phyloP scores from a whole-genome alignment of 1,140 invertebrate species.

The Drosophila insularis region DNA sequence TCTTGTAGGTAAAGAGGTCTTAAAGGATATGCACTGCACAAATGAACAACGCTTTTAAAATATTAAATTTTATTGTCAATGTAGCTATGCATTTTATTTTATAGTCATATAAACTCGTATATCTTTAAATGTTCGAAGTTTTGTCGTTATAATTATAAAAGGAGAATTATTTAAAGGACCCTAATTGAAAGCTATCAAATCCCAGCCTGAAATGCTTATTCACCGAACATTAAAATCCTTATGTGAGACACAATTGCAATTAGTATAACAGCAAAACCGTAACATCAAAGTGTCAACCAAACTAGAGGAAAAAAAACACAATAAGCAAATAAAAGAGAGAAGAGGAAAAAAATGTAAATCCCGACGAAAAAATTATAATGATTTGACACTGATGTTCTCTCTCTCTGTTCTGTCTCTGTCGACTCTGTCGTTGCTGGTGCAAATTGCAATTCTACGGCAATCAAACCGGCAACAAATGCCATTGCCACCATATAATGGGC shows the following conservation, averaged over 20 bases:
- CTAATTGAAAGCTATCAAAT: neutral
- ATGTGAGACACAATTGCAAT: conserved; percentile 49
- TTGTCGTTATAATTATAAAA: too few species aligned
- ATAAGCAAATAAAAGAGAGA: conserved; percentile 10
- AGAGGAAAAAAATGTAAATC: conserved; percentile 32
- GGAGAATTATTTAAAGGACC: too few species aligned
- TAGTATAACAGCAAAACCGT: conserved; percentile 36
- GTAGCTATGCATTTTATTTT: too few species aligned
- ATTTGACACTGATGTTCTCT: conserved; percentile 75
- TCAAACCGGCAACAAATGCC: conserved; percentile 63
- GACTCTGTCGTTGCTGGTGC: conserved; percentile 22
- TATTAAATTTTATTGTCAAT: too few species aligned
- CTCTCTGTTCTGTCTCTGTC: conserved; percentile 54
- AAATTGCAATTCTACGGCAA: conserved; percentile 80
- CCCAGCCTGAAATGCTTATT: neutral
- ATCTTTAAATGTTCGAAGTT: too few species aligned
- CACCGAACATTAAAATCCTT: neutral
- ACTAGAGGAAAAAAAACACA: conserved; percentile 9
- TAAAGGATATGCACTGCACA: too few species aligned
- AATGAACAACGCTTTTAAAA: too few species aligned
- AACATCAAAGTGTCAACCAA: conserved; percentile 45
- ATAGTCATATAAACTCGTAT: too few species aligned
- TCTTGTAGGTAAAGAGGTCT: too few species aligned
- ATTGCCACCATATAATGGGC: conserved; percentile 35
- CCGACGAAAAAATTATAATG: conserved; percentile 74